These are phyloP conservation scores for Chorisops tibialis DNA, from an alignment of 2,888 invertebrate genomes.

Conservation along the genomic window DNA sequence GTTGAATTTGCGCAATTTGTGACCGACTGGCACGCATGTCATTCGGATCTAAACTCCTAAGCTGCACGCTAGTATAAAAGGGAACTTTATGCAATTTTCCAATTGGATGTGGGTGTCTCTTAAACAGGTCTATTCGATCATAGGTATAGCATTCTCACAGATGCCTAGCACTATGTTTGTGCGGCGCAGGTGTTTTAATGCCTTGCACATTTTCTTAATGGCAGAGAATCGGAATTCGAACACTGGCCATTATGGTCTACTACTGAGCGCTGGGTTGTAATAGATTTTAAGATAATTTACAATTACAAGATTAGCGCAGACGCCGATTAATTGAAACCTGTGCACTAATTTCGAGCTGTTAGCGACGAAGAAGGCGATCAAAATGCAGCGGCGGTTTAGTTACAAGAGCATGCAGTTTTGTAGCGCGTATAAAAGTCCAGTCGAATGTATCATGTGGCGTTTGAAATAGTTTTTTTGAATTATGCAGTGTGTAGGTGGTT, in stretches of 20 bases:
- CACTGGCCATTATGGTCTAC: conserved; percentile 6
- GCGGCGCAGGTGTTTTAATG: not conserved
- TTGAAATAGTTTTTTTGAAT: conserved; percentile 4
- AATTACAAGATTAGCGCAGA: conserved; percentile 13
- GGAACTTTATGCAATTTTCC: conserved; percentile 14
- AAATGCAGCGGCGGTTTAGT: not conserved
- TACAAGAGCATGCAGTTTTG: not conserved
- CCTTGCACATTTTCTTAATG: conserved; percentile 1
- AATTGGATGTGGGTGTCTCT: conserved; percentile 8
- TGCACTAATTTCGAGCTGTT: conserved; percentile 13
- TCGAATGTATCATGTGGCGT: not conserved
- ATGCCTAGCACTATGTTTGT: not conserved
- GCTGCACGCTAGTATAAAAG: not conserved
- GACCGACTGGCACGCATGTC: conserved; percentile 22
- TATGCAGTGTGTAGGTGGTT: conserved; percentile 9
- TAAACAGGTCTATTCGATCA: conserved; percentile 10
- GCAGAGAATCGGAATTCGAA: not conserved
- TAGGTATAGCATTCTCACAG: conserved; percentile 5
- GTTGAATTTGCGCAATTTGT: conserved; percentile 26
- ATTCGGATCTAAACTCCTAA: not conserved
- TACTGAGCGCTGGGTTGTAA: conserved; percentile 18
- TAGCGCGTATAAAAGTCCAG: not conserved
- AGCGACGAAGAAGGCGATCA: not conserved
- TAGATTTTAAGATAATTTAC: conserved; percentile 17
- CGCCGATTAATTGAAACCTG: conserved; percentile 21